These are phyloP conservation scores for Acromyrmex heyeri DNA, from an alignment of 1,140 invertebrate genomes.

Conservation along the genomic window DNA sequence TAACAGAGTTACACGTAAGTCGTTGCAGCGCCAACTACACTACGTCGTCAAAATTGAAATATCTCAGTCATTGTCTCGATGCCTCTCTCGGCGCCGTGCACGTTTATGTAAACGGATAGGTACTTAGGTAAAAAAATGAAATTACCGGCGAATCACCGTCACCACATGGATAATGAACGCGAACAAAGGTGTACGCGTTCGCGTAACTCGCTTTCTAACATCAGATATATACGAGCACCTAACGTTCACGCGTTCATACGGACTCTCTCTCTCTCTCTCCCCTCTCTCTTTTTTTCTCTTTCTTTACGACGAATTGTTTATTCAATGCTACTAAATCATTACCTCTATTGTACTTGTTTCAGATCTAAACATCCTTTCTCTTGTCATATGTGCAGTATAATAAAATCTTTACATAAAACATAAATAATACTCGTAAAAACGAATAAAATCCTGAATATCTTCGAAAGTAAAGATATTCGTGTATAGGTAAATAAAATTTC, in stretches of 20 bases:
- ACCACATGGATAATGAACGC: conserved; percentile 65
- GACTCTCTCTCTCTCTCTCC: conserved; percentile 17
- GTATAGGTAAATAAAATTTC: background rate
- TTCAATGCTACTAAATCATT: conserved; percentile 36
- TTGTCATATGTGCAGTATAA: background rate
- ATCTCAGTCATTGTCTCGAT: conserved; percentile 39
- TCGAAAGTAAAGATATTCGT: background rate
- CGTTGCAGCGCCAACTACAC: background rate
- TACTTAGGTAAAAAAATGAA: conserved; percentile 53
- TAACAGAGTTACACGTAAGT: conserved; percentile 23
- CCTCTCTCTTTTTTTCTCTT: background rate
- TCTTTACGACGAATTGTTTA: conserved; percentile 23
- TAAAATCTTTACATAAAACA: background rate
- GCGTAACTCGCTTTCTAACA: conserved; percentile 79
- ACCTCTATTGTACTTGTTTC: background rate
- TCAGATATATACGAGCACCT: conserved; percentile 45
- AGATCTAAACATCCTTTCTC: background rate
- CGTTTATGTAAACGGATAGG: conserved; percentile 53
- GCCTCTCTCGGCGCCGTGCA: background rate
- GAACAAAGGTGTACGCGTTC: conserved; percentile 67
- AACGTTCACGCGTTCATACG: background rate
- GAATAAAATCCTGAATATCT: background rate
- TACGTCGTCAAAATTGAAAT: conserved; percentile 12
- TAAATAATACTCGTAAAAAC: background rate
- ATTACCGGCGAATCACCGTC: conserved; percentile 70